These are phyloP conservation scores for Sinosuthora webbiana DNA, from an alignment of 2,113 vertebrate species.

Conservation along the genomic window DNA sequence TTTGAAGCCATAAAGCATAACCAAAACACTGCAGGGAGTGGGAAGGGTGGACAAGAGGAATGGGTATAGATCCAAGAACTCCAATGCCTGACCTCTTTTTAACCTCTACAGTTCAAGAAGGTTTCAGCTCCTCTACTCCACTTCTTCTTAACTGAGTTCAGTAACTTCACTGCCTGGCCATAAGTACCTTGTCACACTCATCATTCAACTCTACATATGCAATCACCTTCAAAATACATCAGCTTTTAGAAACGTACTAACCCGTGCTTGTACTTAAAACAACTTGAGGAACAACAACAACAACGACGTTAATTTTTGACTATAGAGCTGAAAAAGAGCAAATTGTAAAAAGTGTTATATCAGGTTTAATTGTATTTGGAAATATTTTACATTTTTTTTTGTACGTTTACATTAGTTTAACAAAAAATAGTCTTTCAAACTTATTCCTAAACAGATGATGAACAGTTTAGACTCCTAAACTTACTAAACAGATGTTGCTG, in stretches of 20 bases:
- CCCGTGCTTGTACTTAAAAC: not conserved
- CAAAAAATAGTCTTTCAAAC: not conserved
- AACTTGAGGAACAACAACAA: not conserved
- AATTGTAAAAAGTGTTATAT: not conserved
- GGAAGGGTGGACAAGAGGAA: not conserved
- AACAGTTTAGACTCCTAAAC: too few relatives aligned
- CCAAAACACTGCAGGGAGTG: not conserved
- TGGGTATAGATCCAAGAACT: not conserved
- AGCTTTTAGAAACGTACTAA: not conserved
- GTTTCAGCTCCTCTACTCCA: not conserved
- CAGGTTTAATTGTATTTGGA: not conserved
- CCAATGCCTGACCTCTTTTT: not conserved
- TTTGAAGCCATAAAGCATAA: not conserved
- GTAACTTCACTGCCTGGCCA: not conserved
- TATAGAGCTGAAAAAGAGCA: not conserved
- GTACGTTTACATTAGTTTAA: not conserved
- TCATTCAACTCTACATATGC: not conserved
- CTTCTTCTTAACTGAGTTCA: not conserved
- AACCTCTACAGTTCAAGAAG: not conserved
- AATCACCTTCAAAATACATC: not conserved
- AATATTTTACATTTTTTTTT: not conserved
- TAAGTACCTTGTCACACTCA: accelerated
- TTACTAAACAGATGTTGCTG: not conserved
- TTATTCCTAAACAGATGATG: not conserved
- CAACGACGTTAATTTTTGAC: not conserved